Evolutionary conservation across 2,113 vertebrate species (phyloP).

Genomic region (Phylloscopus trochiloides): DNA sequence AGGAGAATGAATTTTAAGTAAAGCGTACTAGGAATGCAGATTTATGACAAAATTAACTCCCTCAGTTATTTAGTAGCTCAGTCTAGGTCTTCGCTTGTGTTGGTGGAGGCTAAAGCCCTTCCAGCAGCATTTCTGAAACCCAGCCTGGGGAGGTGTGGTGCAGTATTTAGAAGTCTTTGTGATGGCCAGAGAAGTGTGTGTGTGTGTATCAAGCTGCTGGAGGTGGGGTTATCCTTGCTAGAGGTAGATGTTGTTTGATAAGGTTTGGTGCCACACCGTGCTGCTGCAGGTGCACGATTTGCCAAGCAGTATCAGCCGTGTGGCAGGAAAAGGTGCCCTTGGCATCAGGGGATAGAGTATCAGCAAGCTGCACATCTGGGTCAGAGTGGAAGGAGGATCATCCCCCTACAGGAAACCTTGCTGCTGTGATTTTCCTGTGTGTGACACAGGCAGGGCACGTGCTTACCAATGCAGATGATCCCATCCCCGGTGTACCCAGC

Average conservation of each 20-base stretch:
- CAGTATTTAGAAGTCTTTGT: not conserved
- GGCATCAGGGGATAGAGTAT: not conserved
- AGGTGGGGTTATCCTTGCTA: not conserved
- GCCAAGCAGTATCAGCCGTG: accelerated
- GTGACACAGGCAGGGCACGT: accelerated
- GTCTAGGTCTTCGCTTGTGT: not conserved
- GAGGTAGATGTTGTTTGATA: not conserved
- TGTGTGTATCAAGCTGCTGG: not conserved
- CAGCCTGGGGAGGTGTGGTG: not conserved
- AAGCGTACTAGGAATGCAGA: not conserved
- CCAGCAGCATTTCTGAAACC: not conserved
- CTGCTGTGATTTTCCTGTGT: not conserved
- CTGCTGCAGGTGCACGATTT: not conserved
- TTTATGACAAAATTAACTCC: not conserved
- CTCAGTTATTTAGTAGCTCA: not conserved
- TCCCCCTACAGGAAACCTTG: not conserved
- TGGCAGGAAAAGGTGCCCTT: not conserved
- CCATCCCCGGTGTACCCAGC: constrained; percentile 84
- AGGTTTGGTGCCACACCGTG: not conserved
- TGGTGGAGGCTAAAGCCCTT: not conserved
- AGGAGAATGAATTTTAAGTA: not conserved
- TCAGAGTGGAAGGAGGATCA: not conserved
- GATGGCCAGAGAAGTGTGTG: not conserved
- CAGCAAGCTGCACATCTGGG: not conserved
- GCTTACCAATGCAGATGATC: constrained; percentile 83